Base-by-base conservation (phyloP, 2,888 invertebrate species). In the Xestia rhomboidea region DNA sequence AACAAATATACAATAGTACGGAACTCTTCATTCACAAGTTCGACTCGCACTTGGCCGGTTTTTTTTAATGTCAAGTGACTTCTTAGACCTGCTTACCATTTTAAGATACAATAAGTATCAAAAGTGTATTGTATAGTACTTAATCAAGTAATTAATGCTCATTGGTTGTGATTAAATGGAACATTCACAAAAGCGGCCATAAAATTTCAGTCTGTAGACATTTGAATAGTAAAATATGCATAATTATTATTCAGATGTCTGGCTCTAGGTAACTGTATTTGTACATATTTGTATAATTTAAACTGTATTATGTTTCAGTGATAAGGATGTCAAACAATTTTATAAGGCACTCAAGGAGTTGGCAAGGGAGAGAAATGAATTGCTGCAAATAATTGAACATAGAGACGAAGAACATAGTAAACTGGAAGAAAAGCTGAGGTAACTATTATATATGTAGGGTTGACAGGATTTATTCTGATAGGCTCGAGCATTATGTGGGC, bases 331-430 rank as follows among this genome's bases (percentile, higher is more conserved):
- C 0, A 96, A 95, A 88, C 93, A 93, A 44, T 95, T 96, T 84
- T 95, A 94, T 74, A 97, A 97, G 69, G 96, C 97, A 57, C 93
- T 97, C 73, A 97, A 97, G 73, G 97, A 97, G 70, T 94, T 98
- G 54, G 97, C 97, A 57, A 97, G 97, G 68, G 97, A 97, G 82
- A 97, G 98, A 89, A 97, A 97, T 89, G 97, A 98, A 91, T 96
- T 97, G 21, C 94, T 98, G 68, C 97, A 97, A 89, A 90, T 97
- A 62, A 93, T 98, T 68, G 97, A 96, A 87, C 93, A 94, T 41
- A 94, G 95, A 85, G 93, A 95, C 85, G 94, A 92, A 30, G 94
- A 96, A 87, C 90, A 95, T 51, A 92, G 89, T 66, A 93, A 91
- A 85, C 87, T 96, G 21, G 89, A 93, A 87, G 93, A 95, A 46